These are phyloP conservation scores for Pagrus major DNA, from an alignment of 2,113 vertebrate genomes.

Conservation along the genomic window DNA sequence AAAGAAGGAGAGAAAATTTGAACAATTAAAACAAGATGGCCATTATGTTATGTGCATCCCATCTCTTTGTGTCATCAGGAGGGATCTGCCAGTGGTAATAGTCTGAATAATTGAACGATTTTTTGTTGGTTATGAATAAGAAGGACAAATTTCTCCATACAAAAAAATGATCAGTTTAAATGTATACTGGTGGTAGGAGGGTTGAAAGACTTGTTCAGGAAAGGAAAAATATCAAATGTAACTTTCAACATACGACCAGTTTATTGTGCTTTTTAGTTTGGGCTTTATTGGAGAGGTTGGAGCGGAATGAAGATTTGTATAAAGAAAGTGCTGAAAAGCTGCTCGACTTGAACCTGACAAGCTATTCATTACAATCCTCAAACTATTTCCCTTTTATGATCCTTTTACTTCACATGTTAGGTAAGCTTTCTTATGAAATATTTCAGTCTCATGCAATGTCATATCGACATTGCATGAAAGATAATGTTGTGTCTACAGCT, in stretches of 20 bases:
- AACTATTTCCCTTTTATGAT: not conserved
- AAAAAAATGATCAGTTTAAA: conserved; percentile 14
- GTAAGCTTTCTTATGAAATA: not conserved
- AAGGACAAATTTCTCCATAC: not conserved
- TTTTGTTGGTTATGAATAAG: conserved; percentile 61
- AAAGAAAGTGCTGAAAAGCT: not conserved
- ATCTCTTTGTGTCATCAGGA: conserved; percentile 91
- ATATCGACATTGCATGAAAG: not conserved
- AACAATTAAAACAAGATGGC: conserved; percentile 99
- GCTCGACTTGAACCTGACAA: not conserved
- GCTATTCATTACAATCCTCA: not conserved
- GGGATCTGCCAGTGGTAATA: conserved; percentile 90
- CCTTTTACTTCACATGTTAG: too few relatives aligned
- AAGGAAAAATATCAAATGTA: not conserved
- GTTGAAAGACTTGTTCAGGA: not conserved
- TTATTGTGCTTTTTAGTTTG: not conserved
- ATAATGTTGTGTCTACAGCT: not conserved
- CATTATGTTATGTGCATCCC: conserved; percentile 91
- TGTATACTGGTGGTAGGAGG: not conserved
- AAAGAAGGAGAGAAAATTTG: conserved; percentile 86
- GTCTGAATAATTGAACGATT: conserved; percentile 86
- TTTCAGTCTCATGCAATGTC: not conserved
- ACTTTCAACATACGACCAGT: not conserved
- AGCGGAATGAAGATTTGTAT: not conserved
- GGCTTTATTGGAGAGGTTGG: not conserved